Evolutionary conservation across 1,140 invertebrate genomes (phyloP).

Genomic region (Drosophila simulans): DNA sequence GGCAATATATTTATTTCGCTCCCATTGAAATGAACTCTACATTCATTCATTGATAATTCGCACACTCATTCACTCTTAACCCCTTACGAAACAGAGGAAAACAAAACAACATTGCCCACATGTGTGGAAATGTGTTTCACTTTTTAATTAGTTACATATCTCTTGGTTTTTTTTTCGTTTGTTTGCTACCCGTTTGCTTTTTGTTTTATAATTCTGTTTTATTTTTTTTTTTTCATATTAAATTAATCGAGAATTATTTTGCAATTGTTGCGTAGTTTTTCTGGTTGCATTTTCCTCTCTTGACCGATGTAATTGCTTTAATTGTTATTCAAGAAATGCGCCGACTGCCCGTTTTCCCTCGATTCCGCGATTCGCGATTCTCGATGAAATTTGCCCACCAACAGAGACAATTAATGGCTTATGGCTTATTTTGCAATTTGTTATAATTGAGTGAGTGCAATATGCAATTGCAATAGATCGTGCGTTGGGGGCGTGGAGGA

Average conservation of each 20-base stretch:
- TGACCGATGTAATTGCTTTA: constrained; percentile 53
- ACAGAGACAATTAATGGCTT: constrained; percentile 66
- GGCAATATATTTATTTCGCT: constrained; percentile 16
- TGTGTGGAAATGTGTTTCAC: constrained; percentile 32
- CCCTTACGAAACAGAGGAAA: constrained; percentile 12
- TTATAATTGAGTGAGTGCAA: constrained; percentile 62
- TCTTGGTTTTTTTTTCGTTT: background rate
- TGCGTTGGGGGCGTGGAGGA: constrained; percentile 10
- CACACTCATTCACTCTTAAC: constrained; percentile 20
- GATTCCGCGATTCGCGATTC: constrained; percentile 19
- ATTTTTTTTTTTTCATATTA: constrained; percentile 28
- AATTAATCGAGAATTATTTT: constrained; percentile 53
- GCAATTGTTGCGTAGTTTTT: constrained; percentile 47
- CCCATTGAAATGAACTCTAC: constrained; percentile 18
- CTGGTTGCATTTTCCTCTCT: constrained; percentile 28
- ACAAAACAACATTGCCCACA: constrained; percentile 11
- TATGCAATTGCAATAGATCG: constrained; percentile 37
- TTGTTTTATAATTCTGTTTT: background rate
- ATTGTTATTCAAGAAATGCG: constrained; percentile 74
- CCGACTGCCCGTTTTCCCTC: constrained; percentile 15
- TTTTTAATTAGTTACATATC: constrained; percentile 28
- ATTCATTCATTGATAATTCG: constrained; percentile 43
- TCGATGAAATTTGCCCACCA: constrained; percentile 57
- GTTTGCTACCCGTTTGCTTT: background rate
- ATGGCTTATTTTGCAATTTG: constrained; percentile 61